Conservation (phyloP, 2,797 vertebrate genomes). For the Champsocephalus esox region DNA sequence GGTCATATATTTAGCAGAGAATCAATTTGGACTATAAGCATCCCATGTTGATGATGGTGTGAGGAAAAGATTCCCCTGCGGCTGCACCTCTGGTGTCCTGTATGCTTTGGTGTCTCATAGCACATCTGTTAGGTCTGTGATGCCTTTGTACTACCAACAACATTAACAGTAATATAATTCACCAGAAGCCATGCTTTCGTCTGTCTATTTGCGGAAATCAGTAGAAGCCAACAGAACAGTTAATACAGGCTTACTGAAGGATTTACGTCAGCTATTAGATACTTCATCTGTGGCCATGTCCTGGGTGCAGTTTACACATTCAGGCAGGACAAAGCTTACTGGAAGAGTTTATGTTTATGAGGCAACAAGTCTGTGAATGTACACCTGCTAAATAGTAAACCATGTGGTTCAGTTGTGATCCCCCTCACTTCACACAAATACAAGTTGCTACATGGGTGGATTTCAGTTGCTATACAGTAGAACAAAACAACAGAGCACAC, state of each 20-base stretch:
- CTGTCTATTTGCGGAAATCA: conserved; percentile 21
- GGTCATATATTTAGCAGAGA: conserved; percentile 4
- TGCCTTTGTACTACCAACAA: conserved; percentile 33
- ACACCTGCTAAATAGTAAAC: neutral
- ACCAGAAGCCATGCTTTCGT: conserved; percentile 40
- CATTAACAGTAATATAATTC: conserved; percentile 36
- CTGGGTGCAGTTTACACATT: neutral
- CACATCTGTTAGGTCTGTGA: conserved; percentile 20
- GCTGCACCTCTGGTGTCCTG: conserved; percentile 8
- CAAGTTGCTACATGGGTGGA: neutral
- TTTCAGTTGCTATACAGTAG: neutral
- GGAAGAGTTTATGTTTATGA: neutral
- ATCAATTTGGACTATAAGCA: conserved; percentile 6
- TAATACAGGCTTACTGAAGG: conserved; percentile 13
- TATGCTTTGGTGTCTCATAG: neutral
- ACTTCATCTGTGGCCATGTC: conserved; percentile 9
- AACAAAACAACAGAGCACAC: neutral
- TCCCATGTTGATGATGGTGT: conserved; percentile 15
- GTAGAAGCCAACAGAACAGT: conserved; percentile 18
- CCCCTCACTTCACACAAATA: neutral
- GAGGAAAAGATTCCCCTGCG: conserved; percentile 8
- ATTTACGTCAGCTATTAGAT: conserved; percentile 1
- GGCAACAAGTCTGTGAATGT: neutral
- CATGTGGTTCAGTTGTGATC: neutral
- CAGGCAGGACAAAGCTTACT: neutral